phyloP scores from a whole-genome alignment of 1,140 invertebrate species.

The Hylaeus anthracinus region DNA sequence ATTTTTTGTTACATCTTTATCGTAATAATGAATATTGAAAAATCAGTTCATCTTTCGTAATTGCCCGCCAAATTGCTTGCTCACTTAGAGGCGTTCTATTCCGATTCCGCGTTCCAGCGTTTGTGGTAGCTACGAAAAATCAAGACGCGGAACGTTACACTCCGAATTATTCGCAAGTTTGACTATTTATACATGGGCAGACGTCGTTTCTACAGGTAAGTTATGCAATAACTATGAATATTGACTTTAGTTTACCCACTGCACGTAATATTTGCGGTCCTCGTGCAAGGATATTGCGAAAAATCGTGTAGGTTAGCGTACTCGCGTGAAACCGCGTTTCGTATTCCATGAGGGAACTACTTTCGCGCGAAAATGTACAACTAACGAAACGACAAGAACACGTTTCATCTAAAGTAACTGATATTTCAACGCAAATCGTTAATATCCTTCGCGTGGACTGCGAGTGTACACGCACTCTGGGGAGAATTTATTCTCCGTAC shows the following conservation, averaged over 20 bases:
- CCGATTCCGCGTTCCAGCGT: constrained; percentile 4
- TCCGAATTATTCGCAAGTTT: background rate
- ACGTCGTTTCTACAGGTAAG: constrained; percentile 4
- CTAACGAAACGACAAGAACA: background rate
- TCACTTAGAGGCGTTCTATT: background rate
- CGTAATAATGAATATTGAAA: no score
- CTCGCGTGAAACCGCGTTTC: background rate
- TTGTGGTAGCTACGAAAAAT: background rate
- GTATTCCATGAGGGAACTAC: background rate
- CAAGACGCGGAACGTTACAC: no score
- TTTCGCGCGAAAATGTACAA: background rate
- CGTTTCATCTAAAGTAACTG: constrained; percentile 24
- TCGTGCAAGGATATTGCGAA: constrained; percentile 19
- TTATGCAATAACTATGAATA: constrained; percentile 19
- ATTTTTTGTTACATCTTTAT: no score
- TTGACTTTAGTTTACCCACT: constrained; percentile 1
- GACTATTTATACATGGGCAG: background rate
- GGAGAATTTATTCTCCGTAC: constrained; percentile 57
- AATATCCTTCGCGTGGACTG: constrained; percentile 8
- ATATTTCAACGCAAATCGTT: constrained; percentile 45
- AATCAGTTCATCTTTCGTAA: no score
- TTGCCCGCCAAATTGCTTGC: no score
- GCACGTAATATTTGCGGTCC: constrained; percentile 23
- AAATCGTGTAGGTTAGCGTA: background rate
- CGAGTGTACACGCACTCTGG: background rate